Evolutionary conservation across 2,113 vertebrate species (phyloP), one percentile per base, ranked within the genome.

Genomic region (Macquaria australasica): DNA sequence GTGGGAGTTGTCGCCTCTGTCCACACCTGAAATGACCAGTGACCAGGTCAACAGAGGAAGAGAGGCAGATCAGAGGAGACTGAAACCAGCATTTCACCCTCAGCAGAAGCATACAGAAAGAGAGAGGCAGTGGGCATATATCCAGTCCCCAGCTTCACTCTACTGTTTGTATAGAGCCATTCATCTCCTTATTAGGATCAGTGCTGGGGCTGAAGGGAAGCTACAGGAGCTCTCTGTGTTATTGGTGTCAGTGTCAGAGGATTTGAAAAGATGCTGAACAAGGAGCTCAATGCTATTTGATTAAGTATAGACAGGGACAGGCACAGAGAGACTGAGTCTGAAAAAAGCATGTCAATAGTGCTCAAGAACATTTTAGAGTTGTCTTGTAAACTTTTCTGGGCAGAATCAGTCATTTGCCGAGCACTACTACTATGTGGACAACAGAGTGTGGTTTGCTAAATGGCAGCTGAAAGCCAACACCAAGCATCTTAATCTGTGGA

Each of bases 131-230:
- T 71, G 89, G 91, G 91, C 91, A 85, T 74, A 51, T 43, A 71
- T 93, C 89, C 88, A 91, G 83, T 83, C 81, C 58, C 73, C 73
- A 72, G 87, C 84, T 90, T 84, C 84, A 87, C 81, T 85, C 84
- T 64, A 34, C 84, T 90, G 91, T 91, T 90, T 94, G 88, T 92
- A 91, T 87, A 88, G 92, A 90, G 69, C 88, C 90, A 94, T 95
- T 95, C 92, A 92, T 94, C 82, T 84, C 92, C 93, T 91, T 94
- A 95, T 95, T 95, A 93, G 94, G 93, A 91, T 93, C 93, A 92
- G 86, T 83, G 87, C 86, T 48, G 77, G 62, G 69, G 69, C 86
- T 92, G 85, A 93, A 88, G 88, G 89, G 84, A 86, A 70, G 74
- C 88, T 83, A 83, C 87, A 90, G 89, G 67, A 88, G 84, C 70